Percentiles rank a stretch among this genome's conserved stretches.
Evolutionary conservation across 1,140 invertebrate species (phyloP).

Genomic region (Macrobrachium nipponense): DNA sequence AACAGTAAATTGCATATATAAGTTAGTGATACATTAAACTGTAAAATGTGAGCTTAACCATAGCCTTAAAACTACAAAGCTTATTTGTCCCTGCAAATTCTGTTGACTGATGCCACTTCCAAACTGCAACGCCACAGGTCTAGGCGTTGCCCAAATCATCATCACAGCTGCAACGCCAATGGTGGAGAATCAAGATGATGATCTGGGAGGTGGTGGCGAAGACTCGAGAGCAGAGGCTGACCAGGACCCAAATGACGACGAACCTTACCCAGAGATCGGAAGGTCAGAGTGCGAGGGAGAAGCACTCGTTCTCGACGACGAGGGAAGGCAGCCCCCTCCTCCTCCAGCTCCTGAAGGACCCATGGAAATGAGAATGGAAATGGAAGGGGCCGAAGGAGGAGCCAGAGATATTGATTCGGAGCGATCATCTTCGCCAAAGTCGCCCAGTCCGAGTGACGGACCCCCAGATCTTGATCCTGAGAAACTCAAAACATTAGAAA

Average conservation of each 20-base stretch:
- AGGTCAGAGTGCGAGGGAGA: constrained; percentile 57
- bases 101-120: background rate
- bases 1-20: too few relatives aligned
- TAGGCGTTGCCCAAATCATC: constrained; percentile 86
- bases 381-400: constrained; percentile 21
- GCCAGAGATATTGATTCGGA: constrained; percentile 7
- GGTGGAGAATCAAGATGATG: constrained; percentile 77
- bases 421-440: constrained; percentile 56
- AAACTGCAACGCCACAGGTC: constrained; percentile 67
- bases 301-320: constrained; percentile 58
- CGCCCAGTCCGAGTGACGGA: constrained; percentile 62
- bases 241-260: constrained; percentile 40
- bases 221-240: constrained; percentile 59
- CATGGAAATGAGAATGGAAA: constrained; percentile 41
- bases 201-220: constrained; percentile 73
- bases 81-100: background rate
- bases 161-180: constrained; percentile 90
- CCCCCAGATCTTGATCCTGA: constrained; percentile 62
- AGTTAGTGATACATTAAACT: too few relatives aligned
- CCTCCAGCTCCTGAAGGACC: constrained; percentile 49
- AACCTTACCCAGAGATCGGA: constrained; percentile 41
- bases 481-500: constrained; percentile 62
- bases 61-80: background rate
- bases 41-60: too few relatives aligned
- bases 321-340: constrained; percentile 57